These are phyloP conservation scores for Malacoctenus gilli DNA, from an alignment of 2,797 vertebrate species.

Conservation along the genomic window DNA sequence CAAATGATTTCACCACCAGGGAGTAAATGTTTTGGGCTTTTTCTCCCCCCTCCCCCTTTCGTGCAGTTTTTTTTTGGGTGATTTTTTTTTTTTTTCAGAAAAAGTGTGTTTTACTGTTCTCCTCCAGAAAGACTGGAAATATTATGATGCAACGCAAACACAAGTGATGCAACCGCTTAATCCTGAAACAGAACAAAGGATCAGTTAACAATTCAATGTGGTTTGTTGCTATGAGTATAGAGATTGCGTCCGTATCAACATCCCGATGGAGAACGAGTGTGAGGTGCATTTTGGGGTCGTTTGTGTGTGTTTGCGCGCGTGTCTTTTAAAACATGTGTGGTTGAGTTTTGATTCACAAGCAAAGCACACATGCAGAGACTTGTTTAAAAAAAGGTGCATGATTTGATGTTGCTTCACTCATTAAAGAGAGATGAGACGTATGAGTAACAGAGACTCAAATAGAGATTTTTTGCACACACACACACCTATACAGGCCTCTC, in stretches of 20 bases:
- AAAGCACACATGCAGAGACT: conserved; percentile 30
- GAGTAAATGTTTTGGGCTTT: too few relatives aligned
- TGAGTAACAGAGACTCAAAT: conserved; percentile 17
- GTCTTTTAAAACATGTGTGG: neutral
- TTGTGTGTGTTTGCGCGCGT: neutral
- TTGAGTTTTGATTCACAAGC: neutral
- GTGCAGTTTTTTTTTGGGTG: neutral
- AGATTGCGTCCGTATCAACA: conserved; percentile 37
- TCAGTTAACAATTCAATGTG: conserved; percentile 47
- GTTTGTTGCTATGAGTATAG: conserved; percentile 51
- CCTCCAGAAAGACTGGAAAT: conserved; percentile 3
- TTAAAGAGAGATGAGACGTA: conserved; percentile 33
- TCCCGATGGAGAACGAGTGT: conserved; percentile 24
- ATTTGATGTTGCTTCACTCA: conserved; percentile 36
- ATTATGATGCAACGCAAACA: conserved; percentile 48
- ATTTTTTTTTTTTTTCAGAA: conserved; percentile 13
- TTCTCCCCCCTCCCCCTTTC: too few relatives aligned
- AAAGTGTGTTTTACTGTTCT: neutral
- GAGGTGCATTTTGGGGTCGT: neutral
- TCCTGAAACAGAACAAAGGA: conserved; percentile 34
- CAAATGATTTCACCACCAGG: too few relatives aligned
- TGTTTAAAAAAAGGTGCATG: conserved; percentile 16
- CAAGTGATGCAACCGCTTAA: conserved; percentile 57
- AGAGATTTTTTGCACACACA: conserved; percentile 10
- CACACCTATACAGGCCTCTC: conserved; percentile 40